These are phyloP conservation scores for Karalla daura DNA, from an alignment of 2,797 vertebrate genomes.

Conservation along the genomic window DNA sequence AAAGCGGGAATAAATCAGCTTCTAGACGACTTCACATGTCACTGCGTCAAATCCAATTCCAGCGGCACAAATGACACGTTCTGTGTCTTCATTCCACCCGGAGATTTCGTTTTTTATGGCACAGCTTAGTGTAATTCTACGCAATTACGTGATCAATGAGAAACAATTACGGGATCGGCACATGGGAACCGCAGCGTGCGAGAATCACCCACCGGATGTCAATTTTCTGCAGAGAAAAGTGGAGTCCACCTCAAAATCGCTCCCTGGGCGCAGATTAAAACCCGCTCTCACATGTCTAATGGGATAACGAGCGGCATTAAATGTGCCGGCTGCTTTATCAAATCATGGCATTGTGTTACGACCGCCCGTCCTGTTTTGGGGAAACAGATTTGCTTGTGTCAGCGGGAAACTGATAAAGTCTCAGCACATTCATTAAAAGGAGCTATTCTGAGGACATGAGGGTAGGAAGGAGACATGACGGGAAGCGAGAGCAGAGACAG, in stretches of 20 bases:
- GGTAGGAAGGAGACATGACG: background rate
- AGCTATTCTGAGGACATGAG: background rate
- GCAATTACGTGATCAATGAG: slow-evolving; percentile 45
- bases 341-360: background rate
- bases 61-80: slow-evolving; percentile 33
- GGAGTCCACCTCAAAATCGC: background rate
- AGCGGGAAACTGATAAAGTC: background rate
- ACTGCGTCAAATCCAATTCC: slow-evolving; percentile 54
- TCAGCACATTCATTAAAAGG: background rate
- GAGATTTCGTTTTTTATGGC: background rate
- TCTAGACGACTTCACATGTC: slow-evolving; percentile 27
- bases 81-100: slow-evolving; percentile 24
- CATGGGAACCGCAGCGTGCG: slow-evolving; percentile 1
- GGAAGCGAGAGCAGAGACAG: background rate
- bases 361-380: background rate
- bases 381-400: background rate
- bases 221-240: background rate
- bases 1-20: slow-evolving; percentile 20
- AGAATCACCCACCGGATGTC: background rate
- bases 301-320: background rate
- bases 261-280: background rate
- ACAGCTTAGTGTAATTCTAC: slow-evolving; percentile 54
- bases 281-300: background rate
- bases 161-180: slow-evolving; percentile 45
- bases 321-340: background rate